A percentile compares a stretch with the other conserved stretches of the same genome.
phyloP scores from a whole-genome alignment of 2,888 invertebrate species.

The Drosophila prolongata region DNA sequence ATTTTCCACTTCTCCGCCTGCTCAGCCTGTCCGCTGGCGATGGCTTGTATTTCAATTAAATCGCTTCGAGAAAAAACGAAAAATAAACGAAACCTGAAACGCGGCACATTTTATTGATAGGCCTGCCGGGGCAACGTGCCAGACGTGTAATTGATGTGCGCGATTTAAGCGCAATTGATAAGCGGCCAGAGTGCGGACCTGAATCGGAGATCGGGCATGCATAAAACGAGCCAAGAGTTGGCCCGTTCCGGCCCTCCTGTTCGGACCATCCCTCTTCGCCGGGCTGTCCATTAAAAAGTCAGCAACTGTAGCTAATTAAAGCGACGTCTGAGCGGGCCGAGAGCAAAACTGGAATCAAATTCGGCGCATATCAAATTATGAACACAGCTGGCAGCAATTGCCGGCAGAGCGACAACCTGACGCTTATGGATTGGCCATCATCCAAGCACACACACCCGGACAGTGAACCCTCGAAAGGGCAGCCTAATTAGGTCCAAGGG shows the following conservation, averaged over 20 bases:
- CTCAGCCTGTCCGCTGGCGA: conserved; percentile 1
- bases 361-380: conserved; percentile 77
- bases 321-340: conserved; percentile 42
- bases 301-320: conserved; percentile 78
- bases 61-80: conserved; percentile 48
- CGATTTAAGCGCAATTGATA: conserved; percentile 74
- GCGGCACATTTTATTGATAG: conserved; percentile 64
- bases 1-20: conserved; percentile 3
- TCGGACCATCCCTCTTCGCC: conserved; percentile 40
- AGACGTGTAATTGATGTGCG: conserved; percentile 69
- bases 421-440: conserved; percentile 55
- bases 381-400: conserved; percentile 77
- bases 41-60: conserved; percentile 73
- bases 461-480: conserved; percentile 27
- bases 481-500: neutral
- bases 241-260: neutral
- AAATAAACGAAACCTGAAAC: conserved; percentile 64
- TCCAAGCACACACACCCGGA: conserved; percentile 20
- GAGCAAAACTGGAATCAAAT: conserved; percentile 74
- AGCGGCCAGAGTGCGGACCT: conserved; percentile 42
- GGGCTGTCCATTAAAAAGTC: conserved; percentile 74
- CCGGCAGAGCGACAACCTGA: conserved; percentile 56
- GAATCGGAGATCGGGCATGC: conserved; percentile 24
- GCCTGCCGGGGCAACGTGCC: conserved; percentile 41
- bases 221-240: conserved; percentile 4